Percentiles rank a stretch among this genome's conserved stretches.
These are phyloP conservation scores for Tromatobia lineatoria DNA, from an alignment of 2,888 invertebrate species.

Conservation along the genomic window DNA sequence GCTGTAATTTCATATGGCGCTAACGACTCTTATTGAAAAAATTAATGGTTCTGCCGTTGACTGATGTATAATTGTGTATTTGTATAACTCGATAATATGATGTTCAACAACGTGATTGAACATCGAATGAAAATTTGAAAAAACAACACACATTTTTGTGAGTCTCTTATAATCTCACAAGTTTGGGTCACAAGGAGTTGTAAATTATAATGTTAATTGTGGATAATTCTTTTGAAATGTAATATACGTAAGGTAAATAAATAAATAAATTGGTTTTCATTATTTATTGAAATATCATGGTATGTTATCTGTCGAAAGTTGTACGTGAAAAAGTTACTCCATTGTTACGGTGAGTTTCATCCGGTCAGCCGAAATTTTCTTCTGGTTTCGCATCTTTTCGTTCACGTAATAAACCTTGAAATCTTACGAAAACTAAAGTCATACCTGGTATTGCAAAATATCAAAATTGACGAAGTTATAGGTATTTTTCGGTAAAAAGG, in stretches of 20 bases:
- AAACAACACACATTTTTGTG: conserved; percentile 10
- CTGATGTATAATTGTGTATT: conserved; percentile 62
- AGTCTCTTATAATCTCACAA: conserved; percentile 44
- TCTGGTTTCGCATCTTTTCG: too few relatives aligned
- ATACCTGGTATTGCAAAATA: too few relatives aligned
- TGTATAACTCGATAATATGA: conserved; percentile 42
- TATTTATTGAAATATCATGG: conserved; percentile 67
- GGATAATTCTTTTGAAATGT: conserved; percentile 64
- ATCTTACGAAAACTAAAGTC: too few relatives aligned
- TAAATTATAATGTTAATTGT: conserved; percentile 67
- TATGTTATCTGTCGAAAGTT: neutral
- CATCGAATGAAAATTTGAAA: conserved; percentile 30
- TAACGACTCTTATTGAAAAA: conserved; percentile 60
- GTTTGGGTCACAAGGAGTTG: conserved; percentile 49
- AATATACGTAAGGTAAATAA: conserved; percentile 68
- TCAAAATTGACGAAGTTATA: too few relatives aligned
- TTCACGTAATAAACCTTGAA: too few relatives aligned
- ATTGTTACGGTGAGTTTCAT: too few relatives aligned
- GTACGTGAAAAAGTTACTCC: neutral
- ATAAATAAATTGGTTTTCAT: conserved; percentile 67
- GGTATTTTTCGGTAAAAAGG: too few relatives aligned
- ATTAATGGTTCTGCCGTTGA: conserved; percentile 63
- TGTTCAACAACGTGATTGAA: conserved; percentile 41
- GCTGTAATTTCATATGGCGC: conserved; percentile 58
- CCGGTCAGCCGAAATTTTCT: too few relatives aligned